A percentile compares a stretch with the other conserved stretches of the same genome.
These are phyloP conservation scores for Acromyrmex charruanus DNA, from an alignment of 1,140 invertebrate species.

Conservation along the genomic window DNA sequence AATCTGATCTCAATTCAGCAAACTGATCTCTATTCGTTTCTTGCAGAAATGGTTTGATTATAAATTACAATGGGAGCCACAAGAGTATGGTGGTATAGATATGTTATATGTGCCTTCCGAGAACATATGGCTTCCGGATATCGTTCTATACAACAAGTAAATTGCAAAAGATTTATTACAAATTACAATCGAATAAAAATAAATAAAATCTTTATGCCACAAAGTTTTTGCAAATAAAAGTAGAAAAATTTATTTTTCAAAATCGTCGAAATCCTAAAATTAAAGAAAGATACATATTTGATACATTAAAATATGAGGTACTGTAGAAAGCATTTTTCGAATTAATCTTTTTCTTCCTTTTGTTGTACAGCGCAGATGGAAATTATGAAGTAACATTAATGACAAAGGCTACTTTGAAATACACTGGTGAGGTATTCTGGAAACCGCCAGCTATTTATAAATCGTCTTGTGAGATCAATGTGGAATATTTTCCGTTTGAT, in stretches of 20 bases:
- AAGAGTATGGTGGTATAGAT: slow-evolving; percentile 97
- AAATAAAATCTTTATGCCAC: not conserved
- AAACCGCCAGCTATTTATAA: slow-evolving; percentile 99
- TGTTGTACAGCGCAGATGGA: slow-evolving; percentile 93
- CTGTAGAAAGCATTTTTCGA: not conserved
- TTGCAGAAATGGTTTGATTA: slow-evolving; percentile 97
- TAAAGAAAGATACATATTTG: not conserved
- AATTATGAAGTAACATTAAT: slow-evolving; percentile 99
- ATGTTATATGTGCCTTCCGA: slow-evolving; percentile 97
- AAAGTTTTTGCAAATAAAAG: not conserved
- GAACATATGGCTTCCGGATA: slow-evolving; percentile 97
- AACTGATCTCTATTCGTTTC: not conserved
- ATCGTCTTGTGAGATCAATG: slow-evolving; percentile 97
- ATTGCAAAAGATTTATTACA: slow-evolving; percentile 69
- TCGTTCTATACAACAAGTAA: slow-evolving; percentile 96
- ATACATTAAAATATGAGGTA: not conserved
- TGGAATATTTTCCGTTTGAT: slow-evolving; percentile 98
- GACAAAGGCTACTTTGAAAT: slow-evolving; percentile 97
- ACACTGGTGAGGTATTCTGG: slow-evolving; percentile 97
- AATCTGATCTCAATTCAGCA: not conserved
- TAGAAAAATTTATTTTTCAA: not conserved
- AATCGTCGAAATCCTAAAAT: not conserved
- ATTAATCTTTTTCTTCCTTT: slow-evolving; percentile 22
- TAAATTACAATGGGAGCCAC: slow-evolving; percentile 96
- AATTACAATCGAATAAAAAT: not conserved